A percentile compares a stretch with the other conserved stretches of the same genome.
Evolutionary conservation across 2,113 vertebrate genomes (phyloP).

Genomic region (Labeo rohita): DNA sequence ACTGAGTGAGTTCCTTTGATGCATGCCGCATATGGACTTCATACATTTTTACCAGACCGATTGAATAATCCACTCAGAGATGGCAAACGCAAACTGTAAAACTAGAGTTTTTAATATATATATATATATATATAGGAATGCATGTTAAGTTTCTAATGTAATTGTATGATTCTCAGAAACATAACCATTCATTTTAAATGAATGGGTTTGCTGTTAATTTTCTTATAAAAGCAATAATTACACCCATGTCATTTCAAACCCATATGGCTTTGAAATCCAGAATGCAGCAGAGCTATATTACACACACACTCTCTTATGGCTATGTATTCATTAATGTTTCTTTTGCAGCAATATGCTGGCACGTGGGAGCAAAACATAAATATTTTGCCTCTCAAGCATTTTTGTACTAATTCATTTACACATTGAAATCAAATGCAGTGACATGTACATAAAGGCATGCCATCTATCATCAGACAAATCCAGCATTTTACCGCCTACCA

Average conservation of each 20-base stretch:
- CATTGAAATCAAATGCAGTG: conserved; percentile 23
- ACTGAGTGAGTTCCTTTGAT: conserved; percentile 19
- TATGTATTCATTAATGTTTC: not conserved
- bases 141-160: too few species aligned
- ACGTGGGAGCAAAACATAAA: conserved; percentile 3
- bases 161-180: not conserved
- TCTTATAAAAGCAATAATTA: not conserved
- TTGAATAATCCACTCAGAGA: conserved; percentile 13
- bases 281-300: not conserved
- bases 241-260: not conserved
- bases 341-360: conserved; percentile 12
- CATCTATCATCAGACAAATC: conserved; percentile 39
- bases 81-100: not conserved
- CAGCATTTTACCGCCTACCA: conserved; percentile 21
- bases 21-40: not conserved
- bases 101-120: not conserved
- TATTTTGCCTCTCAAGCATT: conserved; percentile 24
- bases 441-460: conserved; percentile 25
- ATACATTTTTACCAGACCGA: not conserved
- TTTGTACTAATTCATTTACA: conserved; percentile 40
- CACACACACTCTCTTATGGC: not conserved
- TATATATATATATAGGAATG: too few species aligned
- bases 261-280: not conserved
- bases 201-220: not conserved
- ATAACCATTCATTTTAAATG: not conserved